Evolutionary conservation across 2,797 vertebrate species (phyloP).

Genomic region (Phalanger gymnotis): DNA sequence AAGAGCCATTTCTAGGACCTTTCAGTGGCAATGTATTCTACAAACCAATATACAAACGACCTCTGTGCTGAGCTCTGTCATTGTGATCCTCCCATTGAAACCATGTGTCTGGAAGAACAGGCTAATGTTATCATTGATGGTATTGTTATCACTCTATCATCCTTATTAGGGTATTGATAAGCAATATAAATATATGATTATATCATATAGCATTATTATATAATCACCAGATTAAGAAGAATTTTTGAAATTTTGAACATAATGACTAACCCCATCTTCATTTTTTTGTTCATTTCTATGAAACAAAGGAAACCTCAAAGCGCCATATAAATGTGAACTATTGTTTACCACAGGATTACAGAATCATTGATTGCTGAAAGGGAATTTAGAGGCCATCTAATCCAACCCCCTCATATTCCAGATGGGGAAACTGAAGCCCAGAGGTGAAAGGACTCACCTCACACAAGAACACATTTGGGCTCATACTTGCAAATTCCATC

Average conservation of each 20-base stretch:
- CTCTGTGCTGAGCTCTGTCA: not conserved
- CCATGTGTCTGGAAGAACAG: not conserved
- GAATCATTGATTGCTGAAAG: not conserved
- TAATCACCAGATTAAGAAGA: not conserved
- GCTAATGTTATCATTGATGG: not conserved
- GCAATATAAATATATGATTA: not conserved
- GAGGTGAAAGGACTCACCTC: not conserved
- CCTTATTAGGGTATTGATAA: not conserved
- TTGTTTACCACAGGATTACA: not conserved
- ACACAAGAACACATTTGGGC: not conserved
- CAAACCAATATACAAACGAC: not conserved
- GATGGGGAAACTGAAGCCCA: not conserved
- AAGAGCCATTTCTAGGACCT: not conserved
- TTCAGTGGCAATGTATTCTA: not conserved
- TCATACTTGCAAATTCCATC: not conserved
- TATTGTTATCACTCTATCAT: not conserved
- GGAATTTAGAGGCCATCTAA: not conserved
- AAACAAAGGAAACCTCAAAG: not conserved
- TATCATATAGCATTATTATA: not conserved
- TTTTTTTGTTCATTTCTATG: not conserved
- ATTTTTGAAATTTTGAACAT: not conserved
- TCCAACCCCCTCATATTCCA: not conserved
- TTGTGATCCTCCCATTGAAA: not conserved
- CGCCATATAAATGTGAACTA: not conserved
- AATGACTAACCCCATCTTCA: not conserved